Evolutionary conservation across 2,888 invertebrate species (phyloP), one percentile per base, ranked within the genome.

Genomic region (Phytoseiulus persimilis): DNA sequence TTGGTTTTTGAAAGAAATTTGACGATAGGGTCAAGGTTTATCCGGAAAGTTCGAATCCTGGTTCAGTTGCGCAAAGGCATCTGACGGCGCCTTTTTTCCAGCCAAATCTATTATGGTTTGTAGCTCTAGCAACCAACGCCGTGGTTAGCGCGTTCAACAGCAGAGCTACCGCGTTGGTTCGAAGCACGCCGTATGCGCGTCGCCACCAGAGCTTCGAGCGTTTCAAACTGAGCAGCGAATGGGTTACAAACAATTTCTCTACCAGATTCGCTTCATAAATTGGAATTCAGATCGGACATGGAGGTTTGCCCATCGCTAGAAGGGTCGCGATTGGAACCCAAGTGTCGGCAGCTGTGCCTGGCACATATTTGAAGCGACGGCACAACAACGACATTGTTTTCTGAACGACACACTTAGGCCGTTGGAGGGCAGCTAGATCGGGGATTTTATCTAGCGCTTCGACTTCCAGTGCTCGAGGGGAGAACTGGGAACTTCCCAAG

Each of bases 1-100:
- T 18, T 28, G 5, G 65, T 28, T 65, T 65, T 65, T 65, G 65
- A 65, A 65, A 28, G 9, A 28, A 65, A 18, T 23, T 65, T 23
- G 65, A 65, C 65, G 65, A 65, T 65, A 65, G 65, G 65, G 65
- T 65, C 65, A 65, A 65, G 65, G 65, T 65, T 65, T 65, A 65
- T 65, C 5, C 65, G 65, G 2, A 65, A 65, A 65, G 9, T 65
- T 65, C 18, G 65, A 23, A 65, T 65, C 65, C 65, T 65, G 65
- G 65, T 65, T 65, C 65, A 65, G 65, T 65, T 65, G 65, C 65
- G 65, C 65, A 65, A 65, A 65, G 18, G 65, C 65, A 65, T 65
- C 18, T 65, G 65, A 65, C 65, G 65, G 65, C 65, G 65, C 65
- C 65, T 65, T 65, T 65, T 65, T 65, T 65, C 65, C 65, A 65